Base-by-base conservation (phyloP, 2,797 vertebrate genomes). In the Tolypeutes matacus region DNA sequence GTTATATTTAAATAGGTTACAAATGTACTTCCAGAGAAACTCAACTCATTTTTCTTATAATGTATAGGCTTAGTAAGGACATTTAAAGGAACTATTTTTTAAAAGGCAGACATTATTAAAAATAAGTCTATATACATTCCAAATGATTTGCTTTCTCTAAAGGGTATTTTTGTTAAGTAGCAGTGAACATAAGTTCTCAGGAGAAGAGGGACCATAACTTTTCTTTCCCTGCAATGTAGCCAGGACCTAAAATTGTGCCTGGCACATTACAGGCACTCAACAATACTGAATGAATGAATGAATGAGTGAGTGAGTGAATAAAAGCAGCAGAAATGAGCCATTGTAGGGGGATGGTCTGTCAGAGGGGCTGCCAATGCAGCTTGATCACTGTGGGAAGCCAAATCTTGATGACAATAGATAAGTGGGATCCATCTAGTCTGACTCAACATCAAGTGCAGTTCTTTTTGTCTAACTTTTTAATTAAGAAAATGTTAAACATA, bases 21-120 rank as follows among this genome's bases (percentile, higher is more conserved):
- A 95, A 95, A 91, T 42, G 27, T 25, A 76, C 76, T 95, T 89
- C 95, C 75, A 86, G 49, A 95, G 42, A 81, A 72, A 31, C 89
- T 73, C 25, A 93, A 51, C 46, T 91, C 92, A 97, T 15, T 70
- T 97, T 96, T 95, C 89, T 89, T 94, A 42, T 87, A 94, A 94
- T 36, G 81, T 42, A 23, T 90, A 95, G 80, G 21, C 88, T 95
- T 97, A 95, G 51, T 87, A 93, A 82, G 81, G 56, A 80, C 91
- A 96, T 96, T 94, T 96, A 96, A 95, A 97, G 94, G 31, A 64
- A 82, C 18, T 73, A 0, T 0, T 46, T 58, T 96, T 25, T 80
- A 94, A 95, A 97, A 92, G 96, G 95, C 78, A 85, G 46, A 42
- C 15, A 83, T 92, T 91, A 51, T 91, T 95, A 62, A 92, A 95